These are phyloP conservation scores for Syrphus vitripennis DNA, from an alignment of 2,888 invertebrate genomes.

Conservation along the genomic window DNA sequence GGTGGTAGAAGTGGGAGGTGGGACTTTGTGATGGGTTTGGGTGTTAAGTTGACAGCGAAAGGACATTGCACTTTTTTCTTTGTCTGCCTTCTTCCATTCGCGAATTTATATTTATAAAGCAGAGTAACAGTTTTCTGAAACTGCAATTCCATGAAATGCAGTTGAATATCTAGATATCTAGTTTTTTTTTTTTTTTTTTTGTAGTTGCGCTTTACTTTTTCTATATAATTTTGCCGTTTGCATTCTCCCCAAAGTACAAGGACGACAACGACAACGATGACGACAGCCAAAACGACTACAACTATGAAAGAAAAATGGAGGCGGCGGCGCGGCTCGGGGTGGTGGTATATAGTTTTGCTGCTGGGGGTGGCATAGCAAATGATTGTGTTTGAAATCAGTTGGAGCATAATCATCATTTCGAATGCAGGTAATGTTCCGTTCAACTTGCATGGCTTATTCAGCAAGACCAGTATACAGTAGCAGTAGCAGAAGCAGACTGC, in stretches of 20 bases:
- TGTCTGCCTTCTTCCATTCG: neutral
- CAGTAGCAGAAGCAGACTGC: constrained; percentile 26
- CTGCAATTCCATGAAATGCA: constrained; percentile 63
- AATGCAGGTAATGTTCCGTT: constrained; percentile 71
- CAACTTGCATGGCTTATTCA: constrained; percentile 70
- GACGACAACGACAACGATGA: constrained; percentile 18
- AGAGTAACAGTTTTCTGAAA: constrained; percentile 53
- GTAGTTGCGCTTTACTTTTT: constrained; percentile 9
- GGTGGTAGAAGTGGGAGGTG: neutral
- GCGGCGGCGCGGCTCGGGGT: too few relatives aligned
- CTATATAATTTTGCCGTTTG: constrained; percentile 41
- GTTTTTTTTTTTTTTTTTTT: constrained; percentile 14
- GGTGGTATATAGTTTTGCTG: neutral
- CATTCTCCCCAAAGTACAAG: constrained; percentile 45
- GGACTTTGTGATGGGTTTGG: neutral
- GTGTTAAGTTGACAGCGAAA: constrained; percentile 65
- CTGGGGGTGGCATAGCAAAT: constrained; percentile 61
- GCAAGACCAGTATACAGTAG: constrained; percentile 13
- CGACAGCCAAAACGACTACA: neutral
- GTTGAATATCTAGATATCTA: constrained; percentile 47
- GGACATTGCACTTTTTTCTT: constrained; percentile 69
- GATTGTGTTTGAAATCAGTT: constrained; percentile 70
- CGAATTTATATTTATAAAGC: constrained; percentile 1
- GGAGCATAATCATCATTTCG: constrained; percentile 71
- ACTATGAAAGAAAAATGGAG: neutral